phyloP scores from a whole-genome alignment of 2,113 vertebrate species.

The Laterallus jamaicensis region DNA sequence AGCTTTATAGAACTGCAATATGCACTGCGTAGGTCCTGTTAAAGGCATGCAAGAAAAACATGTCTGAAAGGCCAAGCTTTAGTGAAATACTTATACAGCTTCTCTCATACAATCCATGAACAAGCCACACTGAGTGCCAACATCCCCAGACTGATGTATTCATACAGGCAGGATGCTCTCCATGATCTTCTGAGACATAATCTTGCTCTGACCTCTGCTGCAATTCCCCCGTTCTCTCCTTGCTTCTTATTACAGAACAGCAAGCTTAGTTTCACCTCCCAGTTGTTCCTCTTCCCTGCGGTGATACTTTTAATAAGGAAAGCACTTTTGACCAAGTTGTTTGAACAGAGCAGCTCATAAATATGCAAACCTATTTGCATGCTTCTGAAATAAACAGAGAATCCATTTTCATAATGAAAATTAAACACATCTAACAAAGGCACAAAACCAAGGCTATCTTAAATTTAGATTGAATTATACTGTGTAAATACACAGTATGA shows the following conservation, averaged over 20 bases:
- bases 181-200: not conserved
- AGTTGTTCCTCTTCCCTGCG: not conserved
- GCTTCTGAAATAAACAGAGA: conserved; percentile 5
- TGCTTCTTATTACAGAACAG: not conserved
- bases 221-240: not conserved
- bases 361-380: conserved; percentile 40
- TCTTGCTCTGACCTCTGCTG: not conserved
- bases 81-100: not conserved
- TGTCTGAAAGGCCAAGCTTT: not conserved
- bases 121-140: not conserved
- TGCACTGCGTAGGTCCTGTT: not conserved
- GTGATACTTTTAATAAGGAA: not conserved
- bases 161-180: not conserved
- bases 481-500: not conserved
- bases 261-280: not conserved
- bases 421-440: not conserved
- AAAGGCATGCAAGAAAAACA: not conserved
- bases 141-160: not conserved
- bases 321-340: not conserved
- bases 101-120: not conserved
- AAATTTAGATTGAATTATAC: not conserved
- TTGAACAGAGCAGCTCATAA: not conserved
- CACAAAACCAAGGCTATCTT: not conserved
- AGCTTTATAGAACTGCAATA: not conserved
- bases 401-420: conserved; percentile 23